Conservation (phyloP, 2,797 vertebrate species). For the Eremophila alpestris region DNA sequence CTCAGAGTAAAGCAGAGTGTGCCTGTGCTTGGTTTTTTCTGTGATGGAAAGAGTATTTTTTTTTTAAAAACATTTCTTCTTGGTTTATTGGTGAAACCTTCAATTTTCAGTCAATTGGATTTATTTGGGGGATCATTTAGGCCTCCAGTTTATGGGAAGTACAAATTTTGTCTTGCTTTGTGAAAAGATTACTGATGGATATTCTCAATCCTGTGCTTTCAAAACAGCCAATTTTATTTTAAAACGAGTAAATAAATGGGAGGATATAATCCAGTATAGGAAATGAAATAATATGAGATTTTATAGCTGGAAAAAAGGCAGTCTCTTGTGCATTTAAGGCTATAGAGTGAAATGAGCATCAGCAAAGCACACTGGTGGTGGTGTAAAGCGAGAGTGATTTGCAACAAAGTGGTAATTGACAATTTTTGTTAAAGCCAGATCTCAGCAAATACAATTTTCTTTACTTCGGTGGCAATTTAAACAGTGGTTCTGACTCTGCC, state of each 20-base stretch:
- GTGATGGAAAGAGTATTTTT: background rate
- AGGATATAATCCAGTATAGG: constrained; percentile 23
- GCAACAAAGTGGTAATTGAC: constrained; percentile 30
- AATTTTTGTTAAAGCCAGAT: constrained; percentile 47
- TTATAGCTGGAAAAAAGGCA: constrained; percentile 20
- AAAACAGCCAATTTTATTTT: background rate
- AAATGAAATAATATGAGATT: constrained; percentile 49
- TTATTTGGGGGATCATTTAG: background rate
- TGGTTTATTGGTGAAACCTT: background rate
- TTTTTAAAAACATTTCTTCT: background rate
- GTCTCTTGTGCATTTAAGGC: constrained; percentile 42
- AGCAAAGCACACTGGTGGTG: background rate
- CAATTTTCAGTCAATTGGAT: background rate
- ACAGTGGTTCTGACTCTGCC: background rate
- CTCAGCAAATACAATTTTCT: constrained; percentile 30
- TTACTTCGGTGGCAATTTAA: constrained; percentile 41
- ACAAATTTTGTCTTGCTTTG: background rate
- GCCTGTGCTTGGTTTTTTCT: background rate
- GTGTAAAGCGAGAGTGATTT: constrained; percentile 28
- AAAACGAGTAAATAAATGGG: constrained; percentile 46
- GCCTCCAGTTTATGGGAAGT: background rate
- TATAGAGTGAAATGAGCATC: constrained; percentile 29
- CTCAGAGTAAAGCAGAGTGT: background rate
- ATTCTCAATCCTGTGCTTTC: constrained; percentile 17
- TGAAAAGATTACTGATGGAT: background rate